Conservation (phyloP, 2,113 vertebrate species). For the Sylvilagus bachmani region DNA sequence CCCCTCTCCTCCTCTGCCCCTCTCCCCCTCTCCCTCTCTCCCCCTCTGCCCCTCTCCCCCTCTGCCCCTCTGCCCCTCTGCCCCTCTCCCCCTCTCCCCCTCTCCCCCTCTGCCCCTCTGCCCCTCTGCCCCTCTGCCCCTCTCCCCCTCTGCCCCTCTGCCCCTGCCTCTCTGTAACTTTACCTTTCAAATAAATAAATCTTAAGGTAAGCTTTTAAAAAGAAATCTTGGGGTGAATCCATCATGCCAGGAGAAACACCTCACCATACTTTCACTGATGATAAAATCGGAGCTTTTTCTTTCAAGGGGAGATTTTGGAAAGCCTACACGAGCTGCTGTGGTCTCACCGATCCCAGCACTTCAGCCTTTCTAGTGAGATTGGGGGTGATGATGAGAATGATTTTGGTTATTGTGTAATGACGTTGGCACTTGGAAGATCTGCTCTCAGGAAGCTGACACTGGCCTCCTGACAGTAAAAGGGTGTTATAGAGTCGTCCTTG, state of each 20-base stretch:
- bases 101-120: too few species aligned
- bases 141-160: too few species aligned
- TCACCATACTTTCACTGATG: neutral
- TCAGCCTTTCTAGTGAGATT: slow-evolving; percentile 43
- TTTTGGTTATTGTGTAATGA: slow-evolving; percentile 29
- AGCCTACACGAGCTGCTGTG: neutral
- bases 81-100: too few species aligned
- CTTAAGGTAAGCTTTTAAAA: too few species aligned
- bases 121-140: too few species aligned
- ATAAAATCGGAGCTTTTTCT: neutral
- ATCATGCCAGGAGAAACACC: neutral
- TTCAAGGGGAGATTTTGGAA: neutral
- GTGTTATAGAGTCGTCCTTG: neutral
- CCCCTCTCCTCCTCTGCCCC: too few species aligned
- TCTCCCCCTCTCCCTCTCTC: too few species aligned
- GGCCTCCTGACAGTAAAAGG: neutral
- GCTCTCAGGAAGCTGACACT: neutral
- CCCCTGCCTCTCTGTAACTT: too few species aligned
- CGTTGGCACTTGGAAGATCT: slow-evolving; percentile 7
- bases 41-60: too few species aligned
- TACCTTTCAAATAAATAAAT: too few species aligned
- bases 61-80: too few species aligned
- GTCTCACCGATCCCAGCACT: neutral
- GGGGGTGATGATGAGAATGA: neutral
- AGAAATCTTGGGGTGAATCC: neutral